These are phyloP conservation scores for Xiphophorus maculatus DNA, from an alignment of 2,113 vertebrate genomes.

Conservation along the genomic window DNA sequence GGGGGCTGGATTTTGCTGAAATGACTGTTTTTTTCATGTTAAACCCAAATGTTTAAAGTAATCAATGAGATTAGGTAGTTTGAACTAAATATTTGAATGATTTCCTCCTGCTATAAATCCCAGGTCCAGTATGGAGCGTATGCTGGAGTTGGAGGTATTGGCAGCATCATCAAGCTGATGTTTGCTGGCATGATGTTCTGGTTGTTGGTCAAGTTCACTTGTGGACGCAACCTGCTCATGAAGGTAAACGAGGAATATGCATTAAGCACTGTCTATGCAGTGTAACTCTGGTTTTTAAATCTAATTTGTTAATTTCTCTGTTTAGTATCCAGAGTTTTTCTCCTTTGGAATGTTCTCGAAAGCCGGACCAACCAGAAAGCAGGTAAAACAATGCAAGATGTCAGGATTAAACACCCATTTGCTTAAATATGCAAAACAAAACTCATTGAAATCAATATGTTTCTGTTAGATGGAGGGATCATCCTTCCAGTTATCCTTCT, in stretches of 20 bases:
- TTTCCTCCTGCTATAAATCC: not conserved
- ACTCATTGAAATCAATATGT: not conserved
- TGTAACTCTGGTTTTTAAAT: not conserved
- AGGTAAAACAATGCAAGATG: constrained; percentile 81
- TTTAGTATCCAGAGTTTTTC: constrained; percentile 92
- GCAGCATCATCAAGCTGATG: constrained; percentile 86
- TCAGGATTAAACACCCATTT: not conserved
- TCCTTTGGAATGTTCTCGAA: constrained; percentile 89
- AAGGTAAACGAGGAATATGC: constrained; percentile 80
- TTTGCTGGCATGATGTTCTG: constrained; percentile 91
- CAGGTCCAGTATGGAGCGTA: constrained; percentile 94
- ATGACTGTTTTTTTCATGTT: too few relatives aligned
- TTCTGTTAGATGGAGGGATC: constrained; percentile 84
- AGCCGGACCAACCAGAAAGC: constrained; percentile 91
- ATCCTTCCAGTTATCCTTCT: constrained; percentile 90
- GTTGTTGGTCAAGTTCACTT: constrained; percentile 88
- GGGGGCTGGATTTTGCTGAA: too few relatives aligned
- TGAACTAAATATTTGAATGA: not conserved
- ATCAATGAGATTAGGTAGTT: too few relatives aligned
- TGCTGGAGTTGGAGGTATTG: constrained; percentile 83
- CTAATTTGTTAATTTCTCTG: constrained; percentile 6
- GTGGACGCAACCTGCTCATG: constrained; percentile 89
- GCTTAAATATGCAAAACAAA: not conserved
- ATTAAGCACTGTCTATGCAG: not conserved
- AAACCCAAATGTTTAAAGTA: too few relatives aligned